These are phyloP conservation scores for Atherinomorus stipes DNA, from an alignment of 2,113 vertebrate species.

Conservation along the genomic window DNA sequence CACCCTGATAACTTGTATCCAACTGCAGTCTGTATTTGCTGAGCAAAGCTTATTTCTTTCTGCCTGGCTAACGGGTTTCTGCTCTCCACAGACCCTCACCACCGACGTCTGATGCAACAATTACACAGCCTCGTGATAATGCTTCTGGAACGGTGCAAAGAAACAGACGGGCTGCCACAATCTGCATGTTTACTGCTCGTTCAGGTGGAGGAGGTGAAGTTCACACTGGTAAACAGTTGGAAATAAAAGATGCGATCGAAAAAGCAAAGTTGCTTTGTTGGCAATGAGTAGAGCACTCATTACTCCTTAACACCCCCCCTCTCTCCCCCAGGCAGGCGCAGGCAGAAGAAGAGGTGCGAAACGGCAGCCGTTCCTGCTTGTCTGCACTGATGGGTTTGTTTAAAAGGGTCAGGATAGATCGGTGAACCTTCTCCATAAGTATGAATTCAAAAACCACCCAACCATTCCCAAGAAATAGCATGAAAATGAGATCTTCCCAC, in stretches of 20 bases:
- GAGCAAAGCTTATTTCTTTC: slow-evolving; percentile 67
- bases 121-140: slow-evolving; percentile 26
- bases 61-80: slow-evolving; percentile 43
- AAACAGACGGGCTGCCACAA: slow-evolving; percentile 39
- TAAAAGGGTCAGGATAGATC: slow-evolving; percentile 62
- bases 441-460: slow-evolving; percentile 47
- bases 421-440: slow-evolving; percentile 55
- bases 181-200: slow-evolving; percentile 41
- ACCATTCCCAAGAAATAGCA: slow-evolving; percentile 20
- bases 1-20: slow-evolving; percentile 52
- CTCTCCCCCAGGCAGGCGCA: slow-evolving; percentile 47
- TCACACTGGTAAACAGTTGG: slow-evolving; percentile 72
- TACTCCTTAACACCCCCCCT: slow-evolving; percentile 38
- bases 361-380: slow-evolving; percentile 24
- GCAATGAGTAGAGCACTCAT: slow-evolving; percentile 70
- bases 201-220: slow-evolving; percentile 77
- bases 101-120: slow-evolving; percentile 62
- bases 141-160: slow-evolving; percentile 27
- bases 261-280: slow-evolving; percentile 78
- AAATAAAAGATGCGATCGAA: slow-evolving; percentile 69
- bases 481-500: slow-evolving; percentile 24
- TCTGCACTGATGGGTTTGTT: slow-evolving; percentile 69
- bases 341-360: slow-evolving; percentile 58
- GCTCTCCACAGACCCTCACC: slow-evolving; percentile 49
- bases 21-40: slow-evolving; percentile 68